phyloP scores from a whole-genome alignment of 2,797 vertebrate species.

The Acanthurus tractus region DNA sequence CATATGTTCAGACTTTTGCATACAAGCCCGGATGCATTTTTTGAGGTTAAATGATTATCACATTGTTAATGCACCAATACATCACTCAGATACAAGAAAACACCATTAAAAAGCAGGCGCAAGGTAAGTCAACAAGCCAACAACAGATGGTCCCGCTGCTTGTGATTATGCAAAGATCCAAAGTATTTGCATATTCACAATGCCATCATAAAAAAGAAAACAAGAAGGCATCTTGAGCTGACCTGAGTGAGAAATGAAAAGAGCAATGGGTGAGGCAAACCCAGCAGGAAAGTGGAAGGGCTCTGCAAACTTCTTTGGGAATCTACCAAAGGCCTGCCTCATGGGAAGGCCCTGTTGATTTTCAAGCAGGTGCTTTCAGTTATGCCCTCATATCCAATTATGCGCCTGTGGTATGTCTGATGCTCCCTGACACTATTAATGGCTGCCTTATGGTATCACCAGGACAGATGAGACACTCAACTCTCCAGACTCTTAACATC shows the following conservation, averaged over 20 bases:
- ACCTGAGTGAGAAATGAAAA: constrained; percentile 73
- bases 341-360: constrained; percentile 80
- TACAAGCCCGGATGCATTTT: constrained; percentile 68
- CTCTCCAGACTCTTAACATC: constrained; percentile 86
- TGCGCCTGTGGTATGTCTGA: constrained; percentile 84
- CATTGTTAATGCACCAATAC: constrained; percentile 85
- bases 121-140: constrained; percentile 88
- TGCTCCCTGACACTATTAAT: constrained; percentile 89
- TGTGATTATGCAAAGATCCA: constrained; percentile 86
- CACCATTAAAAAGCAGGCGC: constrained; percentile 85
- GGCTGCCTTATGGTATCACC: constrained; percentile 87
- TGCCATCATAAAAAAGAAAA: constrained; percentile 63
- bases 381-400: constrained; percentile 86
- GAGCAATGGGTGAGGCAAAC: constrained; percentile 60
- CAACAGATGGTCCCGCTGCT: constrained; percentile 89
- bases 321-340: constrained; percentile 66
- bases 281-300: constrained; percentile 59
- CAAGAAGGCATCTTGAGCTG: constrained; percentile 72
- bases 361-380: constrained; percentile 85
- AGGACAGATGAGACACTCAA: constrained; percentile 85
- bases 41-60: constrained; percentile 86
- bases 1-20: constrained; percentile 80
- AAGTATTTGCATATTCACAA: constrained; percentile 84
- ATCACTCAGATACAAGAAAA: constrained; percentile 86
- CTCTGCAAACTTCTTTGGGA: constrained; percentile 72